Evolutionary conservation across 2,113 vertebrate species (phyloP).

Genomic region (Desmodus rotundus): DNA sequence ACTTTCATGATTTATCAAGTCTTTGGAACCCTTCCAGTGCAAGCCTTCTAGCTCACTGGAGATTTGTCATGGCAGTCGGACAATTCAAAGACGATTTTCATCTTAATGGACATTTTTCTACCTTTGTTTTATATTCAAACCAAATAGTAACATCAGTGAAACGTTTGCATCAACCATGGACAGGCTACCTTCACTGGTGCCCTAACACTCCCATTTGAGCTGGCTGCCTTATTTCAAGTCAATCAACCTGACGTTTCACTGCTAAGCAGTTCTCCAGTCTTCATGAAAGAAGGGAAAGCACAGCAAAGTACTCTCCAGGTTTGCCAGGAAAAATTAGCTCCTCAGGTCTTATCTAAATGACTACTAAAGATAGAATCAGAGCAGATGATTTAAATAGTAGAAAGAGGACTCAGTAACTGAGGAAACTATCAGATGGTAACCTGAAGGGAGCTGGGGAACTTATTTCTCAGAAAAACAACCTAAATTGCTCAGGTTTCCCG

Average conservation of each 20-base stretch:
- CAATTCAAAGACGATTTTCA: not conserved
- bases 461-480: conserved; percentile 47
- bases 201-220: not conserved
- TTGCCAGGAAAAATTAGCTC: conserved; percentile 45
- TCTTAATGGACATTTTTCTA: not conserved
- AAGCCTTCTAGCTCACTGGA: not conserved
- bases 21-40: not conserved
- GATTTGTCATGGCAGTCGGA: not conserved
- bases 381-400: conserved; percentile 43
- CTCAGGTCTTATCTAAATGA: conserved; percentile 41
- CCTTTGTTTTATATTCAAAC: not conserved
- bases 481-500: not conserved
- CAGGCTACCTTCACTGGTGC: not conserved
- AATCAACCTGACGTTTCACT: conserved; percentile 18
- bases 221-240: not conserved
- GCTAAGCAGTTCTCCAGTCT: conserved; percentile 22
- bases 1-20: not conserved
- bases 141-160: not conserved
- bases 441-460: not conserved
- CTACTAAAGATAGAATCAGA: conserved; percentile 47
- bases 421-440: not conserved
- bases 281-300: conserved; percentile 8
- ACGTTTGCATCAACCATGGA: not conserved
- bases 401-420: conserved; percentile 1
- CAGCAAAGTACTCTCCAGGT: conserved; percentile 17